These are phyloP conservation scores for Orius laevigatus DNA, from an alignment of 1,140 invertebrate genomes.

Conservation along the genomic window DNA sequence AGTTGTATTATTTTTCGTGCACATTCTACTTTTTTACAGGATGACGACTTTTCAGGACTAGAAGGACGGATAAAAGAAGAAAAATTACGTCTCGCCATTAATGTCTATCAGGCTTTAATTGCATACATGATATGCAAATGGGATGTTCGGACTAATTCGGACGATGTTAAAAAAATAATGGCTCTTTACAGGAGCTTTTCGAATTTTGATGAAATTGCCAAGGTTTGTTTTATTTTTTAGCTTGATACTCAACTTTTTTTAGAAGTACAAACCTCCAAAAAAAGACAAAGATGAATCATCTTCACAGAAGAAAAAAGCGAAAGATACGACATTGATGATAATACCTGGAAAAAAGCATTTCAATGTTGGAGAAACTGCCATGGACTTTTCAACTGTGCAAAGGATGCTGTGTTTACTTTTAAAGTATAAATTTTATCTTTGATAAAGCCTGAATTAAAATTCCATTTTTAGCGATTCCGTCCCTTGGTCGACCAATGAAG, in stretches of 20 bases:
- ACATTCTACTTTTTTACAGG: slow-evolving; percentile 2
- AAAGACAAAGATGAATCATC: slow-evolving; percentile 16
- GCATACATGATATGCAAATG: slow-evolving; percentile 18
- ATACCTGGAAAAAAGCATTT: slow-evolving; percentile 14
- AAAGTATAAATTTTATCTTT: no score
- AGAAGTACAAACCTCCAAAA: slow-evolving; percentile 16
- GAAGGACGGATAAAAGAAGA: slow-evolving; percentile 14
- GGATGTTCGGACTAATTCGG: slow-evolving; percentile 6
- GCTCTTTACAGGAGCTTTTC: slow-evolving; percentile 17
- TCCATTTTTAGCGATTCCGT: slow-evolving; percentile 6
- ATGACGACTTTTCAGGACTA: background rate
- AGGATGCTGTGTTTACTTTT: slow-evolving; percentile 14
- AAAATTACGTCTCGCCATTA: slow-evolving; percentile 16
- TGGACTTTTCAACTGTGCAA: slow-evolving; percentile 16
- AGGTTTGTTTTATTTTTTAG: slow-evolving; percentile 11
- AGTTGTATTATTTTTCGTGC: slow-evolving; percentile 4
- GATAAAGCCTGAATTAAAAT: no score
- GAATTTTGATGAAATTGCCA: slow-evolving; percentile 18
- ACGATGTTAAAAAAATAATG: slow-evolving; percentile 14
- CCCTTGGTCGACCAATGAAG: slow-evolving; percentile 9
- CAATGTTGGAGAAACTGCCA: slow-evolving; percentile 13
- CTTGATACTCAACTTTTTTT: slow-evolving; percentile 7
- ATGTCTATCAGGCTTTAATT: slow-evolving; percentile 19
- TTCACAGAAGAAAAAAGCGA: slow-evolving; percentile 14
- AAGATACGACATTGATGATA: slow-evolving; percentile 5